Conservation (phyloP, 2,797 vertebrate species). For the Megalops cyprinoides region DNA sequence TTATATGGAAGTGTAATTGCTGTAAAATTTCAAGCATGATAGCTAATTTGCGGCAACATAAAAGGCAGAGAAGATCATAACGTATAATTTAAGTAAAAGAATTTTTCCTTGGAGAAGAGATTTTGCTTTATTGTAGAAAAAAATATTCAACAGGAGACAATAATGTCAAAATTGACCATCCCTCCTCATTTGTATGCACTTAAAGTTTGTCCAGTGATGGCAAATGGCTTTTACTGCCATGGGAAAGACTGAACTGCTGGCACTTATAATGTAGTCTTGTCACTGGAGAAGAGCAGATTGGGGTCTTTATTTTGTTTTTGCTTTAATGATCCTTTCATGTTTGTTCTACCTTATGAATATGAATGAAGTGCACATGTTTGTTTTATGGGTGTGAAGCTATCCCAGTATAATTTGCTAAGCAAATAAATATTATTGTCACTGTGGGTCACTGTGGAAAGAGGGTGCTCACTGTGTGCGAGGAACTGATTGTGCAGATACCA, state of each 20-base stretch:
- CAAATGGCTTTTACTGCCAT: slow-evolving; percentile 14
- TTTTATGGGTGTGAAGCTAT: background rate
- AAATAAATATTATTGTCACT: background rate
- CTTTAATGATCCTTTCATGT: slow-evolving; percentile 1
- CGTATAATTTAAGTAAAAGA: background rate
- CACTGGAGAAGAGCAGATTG: background rate
- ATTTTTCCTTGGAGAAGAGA: background rate
- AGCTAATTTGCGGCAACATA: background rate
- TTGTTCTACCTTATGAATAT: slow-evolving; percentile 13
- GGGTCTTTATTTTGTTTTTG: slow-evolving; percentile 20
- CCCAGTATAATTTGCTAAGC: background rate
- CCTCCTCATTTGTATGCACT: slow-evolving; percentile 15
- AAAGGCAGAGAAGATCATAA: background rate
- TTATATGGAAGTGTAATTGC: slow-evolving; percentile 43
- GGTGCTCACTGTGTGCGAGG: background rate
- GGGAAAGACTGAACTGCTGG: slow-evolving; percentile 2
- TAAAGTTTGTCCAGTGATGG: slow-evolving; percentile 2
- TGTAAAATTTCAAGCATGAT: slow-evolving; percentile 31
- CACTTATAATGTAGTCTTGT: slow-evolving; percentile 6
- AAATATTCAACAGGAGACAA: slow-evolving; percentile 22
- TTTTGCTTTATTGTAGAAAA: background rate
- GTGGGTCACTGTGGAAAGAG: background rate
- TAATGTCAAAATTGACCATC: slow-evolving; percentile 14
- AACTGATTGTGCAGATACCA: background rate
- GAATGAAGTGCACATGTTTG: background rate